A percentile compares a stretch with the other conserved stretches of the same genome.
Evolutionary conservation across 1,140 invertebrate species (phyloP).

Genomic region (Euura saliciscinereae): DNA sequence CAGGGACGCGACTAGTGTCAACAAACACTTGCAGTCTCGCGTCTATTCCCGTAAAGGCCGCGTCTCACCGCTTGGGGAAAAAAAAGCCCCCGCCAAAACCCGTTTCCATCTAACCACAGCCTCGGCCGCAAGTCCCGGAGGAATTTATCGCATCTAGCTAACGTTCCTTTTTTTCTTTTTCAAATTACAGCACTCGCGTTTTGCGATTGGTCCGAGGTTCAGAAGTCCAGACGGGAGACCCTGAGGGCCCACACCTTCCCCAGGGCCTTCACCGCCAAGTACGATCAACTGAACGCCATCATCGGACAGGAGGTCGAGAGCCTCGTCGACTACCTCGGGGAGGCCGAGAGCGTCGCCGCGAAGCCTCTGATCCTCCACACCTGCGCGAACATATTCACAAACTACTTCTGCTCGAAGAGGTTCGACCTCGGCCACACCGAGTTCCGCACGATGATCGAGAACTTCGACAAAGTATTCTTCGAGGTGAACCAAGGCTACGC

Average conservation of each 20-base stretch:
- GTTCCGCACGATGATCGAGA: conserved; percentile 71
- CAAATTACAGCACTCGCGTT: conserved; percentile 78
- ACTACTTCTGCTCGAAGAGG: conserved; percentile 81
- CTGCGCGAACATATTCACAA: conserved; percentile 84
- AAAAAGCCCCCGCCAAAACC: too few species aligned
- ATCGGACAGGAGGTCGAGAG: conserved; percentile 66
- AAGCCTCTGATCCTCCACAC: conserved; percentile 71
- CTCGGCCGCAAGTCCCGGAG: not conserved
- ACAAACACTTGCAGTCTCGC: not conserved
- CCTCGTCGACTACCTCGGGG: conserved; percentile 63
- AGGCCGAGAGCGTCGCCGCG: conserved; percentile 47
- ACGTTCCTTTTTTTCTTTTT: conserved; percentile 36
- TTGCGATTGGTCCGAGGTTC: conserved; percentile 84
- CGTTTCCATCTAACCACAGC: not conserved
- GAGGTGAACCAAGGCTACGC: conserved; percentile 90
- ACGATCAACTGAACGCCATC: conserved; percentile 69
- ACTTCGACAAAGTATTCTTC: conserved; percentile 87
- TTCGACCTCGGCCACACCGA: conserved; percentile 71
- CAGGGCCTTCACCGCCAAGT: conserved; percentile 72
- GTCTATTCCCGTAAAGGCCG: too few species aligned
- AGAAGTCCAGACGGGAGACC: conserved; percentile 78
- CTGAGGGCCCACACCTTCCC: conserved; percentile 79
- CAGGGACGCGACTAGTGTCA: not conserved
- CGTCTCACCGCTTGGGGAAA: too few species aligned
- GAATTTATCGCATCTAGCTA: not conserved